phyloP scores from a whole-genome alignment of 2,888 invertebrate species.

The Drosophila mayaguana region DNA sequence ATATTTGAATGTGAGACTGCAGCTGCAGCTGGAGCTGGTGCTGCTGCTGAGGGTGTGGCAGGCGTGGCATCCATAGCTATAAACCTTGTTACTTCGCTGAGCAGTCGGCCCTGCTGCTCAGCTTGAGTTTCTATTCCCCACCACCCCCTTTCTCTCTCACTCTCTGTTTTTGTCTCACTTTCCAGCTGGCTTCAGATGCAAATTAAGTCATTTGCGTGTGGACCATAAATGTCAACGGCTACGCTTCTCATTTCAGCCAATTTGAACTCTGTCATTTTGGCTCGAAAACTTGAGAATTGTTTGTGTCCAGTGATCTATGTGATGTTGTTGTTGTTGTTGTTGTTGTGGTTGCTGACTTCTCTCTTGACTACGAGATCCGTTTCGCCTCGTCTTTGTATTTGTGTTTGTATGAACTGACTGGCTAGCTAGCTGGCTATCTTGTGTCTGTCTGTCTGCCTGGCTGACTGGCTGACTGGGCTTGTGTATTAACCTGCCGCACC shows the following conservation, averaged over 20 bases:
- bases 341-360: conserved; percentile 5
- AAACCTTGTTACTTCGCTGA: conserved; percentile 64
- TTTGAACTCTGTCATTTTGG: conserved; percentile 58
- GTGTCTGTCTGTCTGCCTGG: conserved; percentile 16
- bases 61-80: conserved; percentile 18
- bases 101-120: conserved; percentile 47
- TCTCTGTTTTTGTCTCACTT: neutral
- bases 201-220: conserved; percentile 54
- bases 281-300: conserved; percentile 11
- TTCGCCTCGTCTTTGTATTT: conserved; percentile 18
- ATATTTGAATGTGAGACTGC: conserved; percentile 38
- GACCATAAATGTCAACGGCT: conserved; percentile 28
- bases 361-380: conserved; percentile 31
- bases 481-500: conserved; percentile 83
- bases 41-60: neutral
- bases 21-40: neutral
- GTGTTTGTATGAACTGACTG: conserved; percentile 21
- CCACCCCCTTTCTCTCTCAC: neutral
- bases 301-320: conserved; percentile 16
- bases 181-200: neutral
- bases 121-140: conserved; percentile 1
- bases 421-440: conserved; percentile 20
- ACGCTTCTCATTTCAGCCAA: conserved; percentile 12
- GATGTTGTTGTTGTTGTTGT: conserved; percentile 1
- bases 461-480: conserved; percentile 25